These are phyloP conservation scores for Xiphophorus birchmanni DNA, from an alignment of 2,797 vertebrate species.

Conservation along the genomic window DNA sequence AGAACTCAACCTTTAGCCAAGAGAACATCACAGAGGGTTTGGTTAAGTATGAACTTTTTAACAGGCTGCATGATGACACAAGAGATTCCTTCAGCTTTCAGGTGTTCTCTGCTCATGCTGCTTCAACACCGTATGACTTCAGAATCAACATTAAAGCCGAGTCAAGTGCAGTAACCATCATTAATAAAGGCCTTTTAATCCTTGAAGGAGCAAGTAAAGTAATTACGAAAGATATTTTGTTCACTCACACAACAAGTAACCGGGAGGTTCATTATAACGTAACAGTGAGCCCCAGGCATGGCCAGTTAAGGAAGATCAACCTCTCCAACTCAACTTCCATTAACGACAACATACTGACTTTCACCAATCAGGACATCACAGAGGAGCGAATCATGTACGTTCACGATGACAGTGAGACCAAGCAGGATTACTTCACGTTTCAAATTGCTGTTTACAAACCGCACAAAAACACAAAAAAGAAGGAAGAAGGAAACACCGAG, in stretches of 20 bases:
- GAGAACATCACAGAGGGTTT: constrained; percentile 81
- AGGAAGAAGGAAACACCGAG: constrained; percentile 35
- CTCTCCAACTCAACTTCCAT: constrained; percentile 77
- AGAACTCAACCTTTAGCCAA: constrained; percentile 86
- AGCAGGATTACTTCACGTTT: constrained; percentile 83
- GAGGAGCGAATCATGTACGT: constrained; percentile 84
- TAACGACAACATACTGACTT: constrained; percentile 75
- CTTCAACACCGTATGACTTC: constrained; percentile 81
- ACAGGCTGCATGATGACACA: constrained; percentile 67
- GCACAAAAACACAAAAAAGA: constrained; percentile 45
- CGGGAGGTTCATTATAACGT: constrained; percentile 82
- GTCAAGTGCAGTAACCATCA: constrained; percentile 72
- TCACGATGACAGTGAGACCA: constrained; percentile 90
- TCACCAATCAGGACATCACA: constrained; percentile 85
- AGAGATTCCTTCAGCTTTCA: constrained; percentile 85
- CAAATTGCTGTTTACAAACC: constrained; percentile 63
- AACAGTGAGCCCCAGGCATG: constrained; percentile 79
- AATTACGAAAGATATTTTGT: constrained; percentile 84
- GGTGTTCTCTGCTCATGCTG: constrained; percentile 80
- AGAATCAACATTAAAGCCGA: constrained; percentile 83
- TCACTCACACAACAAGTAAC: constrained; percentile 77
- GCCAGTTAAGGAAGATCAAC: constrained; percentile 80
- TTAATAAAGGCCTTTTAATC: constrained; percentile 84
- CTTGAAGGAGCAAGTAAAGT: constrained; percentile 87
- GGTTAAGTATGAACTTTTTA: constrained; percentile 82